Percentiles rank a stretch among this genome's conserved stretches.
These are phyloP conservation scores for Cryptotis parvus DNA, from an alignment of 2,113 vertebrate genomes.

Conservation along the genomic window DNA sequence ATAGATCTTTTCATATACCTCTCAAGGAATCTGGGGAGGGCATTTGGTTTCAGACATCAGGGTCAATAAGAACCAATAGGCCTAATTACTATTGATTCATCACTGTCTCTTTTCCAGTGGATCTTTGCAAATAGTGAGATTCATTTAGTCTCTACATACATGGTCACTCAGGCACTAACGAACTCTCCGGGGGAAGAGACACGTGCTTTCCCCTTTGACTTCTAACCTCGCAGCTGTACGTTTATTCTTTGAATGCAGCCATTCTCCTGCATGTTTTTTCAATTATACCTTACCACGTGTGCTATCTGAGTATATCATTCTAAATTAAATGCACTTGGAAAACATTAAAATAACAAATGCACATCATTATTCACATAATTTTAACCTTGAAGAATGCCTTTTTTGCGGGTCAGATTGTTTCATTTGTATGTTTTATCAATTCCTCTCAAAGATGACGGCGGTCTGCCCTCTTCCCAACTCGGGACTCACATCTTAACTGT, in stretches of 20 bases:
- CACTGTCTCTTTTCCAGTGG: constrained; percentile 88
- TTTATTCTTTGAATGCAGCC: constrained; percentile 88
- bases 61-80: constrained; percentile 86
- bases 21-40: constrained; percentile 76
- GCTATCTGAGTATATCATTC: constrained; percentile 88
- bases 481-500: constrained; percentile 44
- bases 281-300: constrained; percentile 90
- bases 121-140: constrained; percentile 86
- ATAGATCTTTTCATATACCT: constrained; percentile 79
- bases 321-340: constrained; percentile 90
- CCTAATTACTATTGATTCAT: constrained; percentile 90
- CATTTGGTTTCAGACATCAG: constrained; percentile 85
- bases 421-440: constrained; percentile 85
- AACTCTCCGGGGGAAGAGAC: constrained; percentile 87
- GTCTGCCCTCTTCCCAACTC: constrained; percentile 65
- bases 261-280: constrained; percentile 89
- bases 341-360: constrained; percentile 91
- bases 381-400: constrained; percentile 85
- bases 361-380: constrained; percentile 89
- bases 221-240: constrained; percentile 89
- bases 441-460: constrained; percentile 52
- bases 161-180: constrained; percentile 89
- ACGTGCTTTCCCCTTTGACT: constrained; percentile 89
- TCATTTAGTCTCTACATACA: constrained; percentile 88
- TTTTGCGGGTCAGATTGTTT: constrained; percentile 79